Base-by-base conservation (phyloP, 2,797 vertebrate genomes). In the Xerus rutilus region DNA sequence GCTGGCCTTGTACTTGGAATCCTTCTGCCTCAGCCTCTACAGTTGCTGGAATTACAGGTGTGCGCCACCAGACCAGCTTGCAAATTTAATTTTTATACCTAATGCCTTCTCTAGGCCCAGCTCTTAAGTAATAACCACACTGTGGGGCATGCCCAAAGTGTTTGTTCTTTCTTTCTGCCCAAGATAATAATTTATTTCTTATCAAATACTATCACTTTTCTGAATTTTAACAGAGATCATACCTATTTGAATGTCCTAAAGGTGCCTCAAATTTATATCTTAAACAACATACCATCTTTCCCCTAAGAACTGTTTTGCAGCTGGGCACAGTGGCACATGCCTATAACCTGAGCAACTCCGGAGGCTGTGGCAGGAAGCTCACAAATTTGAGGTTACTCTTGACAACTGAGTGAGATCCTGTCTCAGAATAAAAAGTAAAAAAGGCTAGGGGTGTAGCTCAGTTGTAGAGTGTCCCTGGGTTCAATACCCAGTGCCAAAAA, bases 151-250 rank as follows among this genome's bases (percentile, higher is more conserved):
- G n/a, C 15, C 30, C 52, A 43, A 89, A n/a, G 64, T 59, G 70
- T 86, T 83, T 65, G 35, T 87, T 87, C 35, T 87, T 64, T 70
- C 62, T 45, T 91, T 87, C 57, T 84, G 21, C 64, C 67, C 13
- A 65, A 73, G 28, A 83, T 57, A 70, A 25, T 18, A 64, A 52
- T 64, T 88, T 86, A 49, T 72, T 88, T 86, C 57, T 59, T 45
- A 89, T 78, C 88, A 79, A 86, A 23, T 79, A 90, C 35, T 86
- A 86, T 3, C 12, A 70, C 76, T 72, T 93, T 54, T 86, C 73
- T 77, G 49, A 86, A 81, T 78, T 93, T 94, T 86, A 73, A 78
- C 43, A 94, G 14, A 87, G 49, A 83, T 93, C 54, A 59, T 18
- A 86, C 78, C 9, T 35, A 83, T 28, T 14, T 43, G 52, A 77